Conservation (phyloP, 2,797 vertebrate genomes). For the Gymnopithys bicolor region DNA sequence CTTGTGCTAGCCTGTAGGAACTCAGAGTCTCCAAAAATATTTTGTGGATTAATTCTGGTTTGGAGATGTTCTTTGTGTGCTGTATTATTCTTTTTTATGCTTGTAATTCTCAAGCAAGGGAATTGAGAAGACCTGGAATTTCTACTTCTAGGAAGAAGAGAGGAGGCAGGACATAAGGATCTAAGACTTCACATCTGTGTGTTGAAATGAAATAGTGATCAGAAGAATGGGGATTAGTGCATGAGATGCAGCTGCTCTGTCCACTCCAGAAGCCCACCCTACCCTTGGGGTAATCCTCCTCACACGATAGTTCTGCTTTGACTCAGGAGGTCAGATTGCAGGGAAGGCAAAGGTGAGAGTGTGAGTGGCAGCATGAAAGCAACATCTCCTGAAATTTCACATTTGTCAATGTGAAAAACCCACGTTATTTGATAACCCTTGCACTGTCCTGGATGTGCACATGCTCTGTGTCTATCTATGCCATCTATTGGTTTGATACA, state of each 20-base stretch:
- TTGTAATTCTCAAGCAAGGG: neutral
- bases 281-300: neutral
- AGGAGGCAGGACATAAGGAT: neutral
- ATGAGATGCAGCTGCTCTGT: neutral
- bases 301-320: neutral
- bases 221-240: neutral
- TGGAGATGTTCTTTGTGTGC: neutral
- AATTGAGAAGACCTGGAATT: neutral
- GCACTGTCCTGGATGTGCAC: neutral
- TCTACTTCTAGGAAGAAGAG: neutral
- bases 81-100: neutral
- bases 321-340: neutral
- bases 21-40: neutral
- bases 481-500: neutral
- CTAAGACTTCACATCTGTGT: neutral
- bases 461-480: accelerated
- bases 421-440: neutral
- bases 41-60: neutral
- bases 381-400: neutral
- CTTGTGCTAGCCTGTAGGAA: neutral
- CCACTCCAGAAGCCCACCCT: neutral
- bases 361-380: neutral
- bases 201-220: neutral
- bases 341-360: neutral
- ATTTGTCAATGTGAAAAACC: neutral